Base-by-base conservation (phyloP, 2,888 invertebrate species). In the Erebia epiphron region DNA sequence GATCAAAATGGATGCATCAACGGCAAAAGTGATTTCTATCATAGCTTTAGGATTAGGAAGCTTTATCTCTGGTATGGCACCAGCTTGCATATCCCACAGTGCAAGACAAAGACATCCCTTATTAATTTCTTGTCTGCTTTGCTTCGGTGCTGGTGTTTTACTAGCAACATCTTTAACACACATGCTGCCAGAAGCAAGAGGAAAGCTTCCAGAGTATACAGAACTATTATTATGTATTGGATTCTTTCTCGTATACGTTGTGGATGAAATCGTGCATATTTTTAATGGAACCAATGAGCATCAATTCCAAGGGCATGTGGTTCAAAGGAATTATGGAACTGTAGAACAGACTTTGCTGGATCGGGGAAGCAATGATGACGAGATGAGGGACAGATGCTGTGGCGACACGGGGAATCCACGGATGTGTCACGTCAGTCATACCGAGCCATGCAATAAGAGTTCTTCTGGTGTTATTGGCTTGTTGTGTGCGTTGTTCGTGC, bases 101-200 rank as follows among this genome's bases (percentile, higher is more conserved):
- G 92, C 95, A 56, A 91, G 95, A 62, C 91, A 91, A 74, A 89
- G 93, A 35, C 94, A 94, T 80, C 96, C 96, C 0, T 83, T 97
- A 2, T 79, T 95, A 1, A 91, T 96, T 1, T 97, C 97, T 0
- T 93, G 95, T 16, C 86, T 97, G 9, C 90, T 97, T 1, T 97
- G 97, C 81, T 97, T 97, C 79, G 97, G 97, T 3, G 97, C 96
- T 8, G 97, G 97, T 1, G 96, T 97, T 26, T 92, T 97, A 5
- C 86, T 97, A 5, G 95, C 97, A 0, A 97, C 97, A 0, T 95
- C 97, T 0, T 77, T 97, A 49, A 93, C 96, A 18, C 97, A 97
- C 86, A 96, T 97, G 93, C 87, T 97, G 5, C 97, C 97, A n/a
- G 97, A 97, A 92, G 95, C 96, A 35, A 93, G 96, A 67, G 94